Percentiles rank a stretch among this genome's conserved stretches.
Conservation (phyloP, 2,888 invertebrate genomes). For the Escarpia spicata region DNA sequence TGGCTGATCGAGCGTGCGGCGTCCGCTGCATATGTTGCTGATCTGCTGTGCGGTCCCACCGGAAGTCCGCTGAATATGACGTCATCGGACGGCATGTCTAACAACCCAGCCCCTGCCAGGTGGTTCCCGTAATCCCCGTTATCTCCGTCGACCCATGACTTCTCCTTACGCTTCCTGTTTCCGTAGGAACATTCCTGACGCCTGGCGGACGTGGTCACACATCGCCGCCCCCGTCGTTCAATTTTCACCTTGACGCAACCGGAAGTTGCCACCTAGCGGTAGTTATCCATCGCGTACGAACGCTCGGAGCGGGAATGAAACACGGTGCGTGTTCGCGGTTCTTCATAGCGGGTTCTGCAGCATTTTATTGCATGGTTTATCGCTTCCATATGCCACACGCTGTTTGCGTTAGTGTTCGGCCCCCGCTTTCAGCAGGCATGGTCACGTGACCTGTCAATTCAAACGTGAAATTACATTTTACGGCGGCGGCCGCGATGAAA, state of each 20-base stretch:
- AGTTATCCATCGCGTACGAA: background rate
- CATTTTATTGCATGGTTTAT: conserved; percentile 1
- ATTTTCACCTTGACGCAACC: background rate
- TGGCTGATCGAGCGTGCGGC: too few relatives aligned
- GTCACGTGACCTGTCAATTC: background rate
- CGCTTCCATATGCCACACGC: background rate
- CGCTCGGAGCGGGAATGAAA: background rate
- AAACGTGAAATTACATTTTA: background rate
- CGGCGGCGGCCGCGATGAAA: background rate
- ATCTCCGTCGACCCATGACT: too few relatives aligned
- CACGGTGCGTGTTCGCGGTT: background rate
- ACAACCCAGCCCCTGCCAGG: background rate
- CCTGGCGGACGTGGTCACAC: too few relatives aligned
- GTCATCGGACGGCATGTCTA: background rate
- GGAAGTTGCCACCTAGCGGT: background rate
- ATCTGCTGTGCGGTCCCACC: background rate
- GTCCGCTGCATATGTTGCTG: background rate
- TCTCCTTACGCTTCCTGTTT: too few relatives aligned
- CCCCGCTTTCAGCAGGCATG: background rate
- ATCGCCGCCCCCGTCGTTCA: background rate
- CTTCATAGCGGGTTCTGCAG: background rate
- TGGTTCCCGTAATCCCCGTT: too few relatives aligned
- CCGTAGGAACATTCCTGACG: too few relatives aligned
- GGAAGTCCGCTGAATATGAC: background rate
- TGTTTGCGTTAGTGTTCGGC: background rate